Evolutionary conservation across 2,113 vertebrate species (phyloP), one percentile per base, ranked within the genome.

Genomic region (Prietella phreatophila): DNA sequence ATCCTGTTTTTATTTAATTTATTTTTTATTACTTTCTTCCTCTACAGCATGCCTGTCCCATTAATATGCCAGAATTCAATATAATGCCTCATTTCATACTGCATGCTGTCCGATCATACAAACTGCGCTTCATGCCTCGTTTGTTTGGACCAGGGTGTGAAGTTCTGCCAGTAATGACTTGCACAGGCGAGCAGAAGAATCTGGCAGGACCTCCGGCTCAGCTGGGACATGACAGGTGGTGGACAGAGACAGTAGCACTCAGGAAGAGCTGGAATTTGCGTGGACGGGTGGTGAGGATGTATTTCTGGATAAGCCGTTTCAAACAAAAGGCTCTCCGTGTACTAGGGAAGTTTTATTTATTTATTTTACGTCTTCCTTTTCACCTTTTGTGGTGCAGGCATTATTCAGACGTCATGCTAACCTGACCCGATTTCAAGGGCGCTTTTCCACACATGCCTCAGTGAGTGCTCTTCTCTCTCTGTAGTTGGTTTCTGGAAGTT

Each of bases 271-370:
- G 85, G 75, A 86, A 82, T 84, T 79, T 9, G 15, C 50, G 79
- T 63, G 42, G 83, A 85, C 39, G 11, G 50, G 50, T 65, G 58
- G 84, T 19, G 3, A n/a, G 20, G 56, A 82, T 85, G 84, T 85
- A 53, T 85, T 90, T 89, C 91, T 91, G 92, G 92, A 88, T 87
- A 92, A 85, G 78, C 90, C 89, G 86, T 91, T 90, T 89, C 92
- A 93, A 94, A 93, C 90, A 91, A 92, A 94, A 42, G 86, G 73
- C 67, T 83, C 69, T 89, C 83, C 42, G 36, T 20, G 81, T 90
- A 88, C 60, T 33, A 39, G 69, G 42, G 60, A 63, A 25, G 19
- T 1, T 83, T 25, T 69, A 22, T 42, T 20, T 79, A 17, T 42
- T 15, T 82, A 42, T 33, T 73, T 33, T 36, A n/a, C 10, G 0